These are phyloP conservation scores for Cochlearius cochlearius DNA, from an alignment of 2,113 vertebrate genomes.

Conservation along the genomic window DNA sequence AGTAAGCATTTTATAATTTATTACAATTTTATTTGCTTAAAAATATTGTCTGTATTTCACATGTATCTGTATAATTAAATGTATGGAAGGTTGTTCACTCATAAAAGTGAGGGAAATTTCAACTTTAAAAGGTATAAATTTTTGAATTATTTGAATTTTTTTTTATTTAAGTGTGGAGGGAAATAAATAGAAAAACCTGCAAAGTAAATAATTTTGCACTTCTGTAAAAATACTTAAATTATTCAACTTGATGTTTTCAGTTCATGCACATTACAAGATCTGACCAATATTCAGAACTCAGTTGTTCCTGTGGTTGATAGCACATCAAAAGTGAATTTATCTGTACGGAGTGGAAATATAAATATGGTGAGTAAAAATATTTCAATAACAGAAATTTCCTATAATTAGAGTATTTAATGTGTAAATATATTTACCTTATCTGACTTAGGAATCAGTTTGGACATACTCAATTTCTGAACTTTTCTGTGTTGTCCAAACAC, in stretches of 20 bases:
- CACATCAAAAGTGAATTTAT: constrained; percentile 8
- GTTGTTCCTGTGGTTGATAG: background rate
- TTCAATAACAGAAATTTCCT: background rate
- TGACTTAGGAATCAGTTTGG: background rate
- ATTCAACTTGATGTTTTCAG: constrained; percentile 57
- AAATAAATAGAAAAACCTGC: background rate
- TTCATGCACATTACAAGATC: constrained; percentile 17
- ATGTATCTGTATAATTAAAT: background rate
- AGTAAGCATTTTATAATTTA: constrained; percentile 51
- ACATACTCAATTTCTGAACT: background rate
- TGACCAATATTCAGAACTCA: constrained; percentile 18
- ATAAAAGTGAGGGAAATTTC: background rate
- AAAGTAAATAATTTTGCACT: background rate
- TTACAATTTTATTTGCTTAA: background rate
- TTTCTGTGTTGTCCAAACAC: background rate
- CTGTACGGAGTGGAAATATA: constrained; percentile 19
- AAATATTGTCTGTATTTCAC: background rate
- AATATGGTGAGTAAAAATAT: constrained; percentile 59
- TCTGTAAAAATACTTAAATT: background rate
- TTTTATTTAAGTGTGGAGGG: background rate
- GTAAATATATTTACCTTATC: background rate
- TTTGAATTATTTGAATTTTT: background rate
- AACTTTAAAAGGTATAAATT: background rate
- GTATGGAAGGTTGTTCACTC: background rate
- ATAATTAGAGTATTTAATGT: background rate